Evolutionary conservation across 2,888 invertebrate species (phyloP), one percentile per base, ranked within the genome.

Genomic region (Drosophila buzzatii): DNA sequence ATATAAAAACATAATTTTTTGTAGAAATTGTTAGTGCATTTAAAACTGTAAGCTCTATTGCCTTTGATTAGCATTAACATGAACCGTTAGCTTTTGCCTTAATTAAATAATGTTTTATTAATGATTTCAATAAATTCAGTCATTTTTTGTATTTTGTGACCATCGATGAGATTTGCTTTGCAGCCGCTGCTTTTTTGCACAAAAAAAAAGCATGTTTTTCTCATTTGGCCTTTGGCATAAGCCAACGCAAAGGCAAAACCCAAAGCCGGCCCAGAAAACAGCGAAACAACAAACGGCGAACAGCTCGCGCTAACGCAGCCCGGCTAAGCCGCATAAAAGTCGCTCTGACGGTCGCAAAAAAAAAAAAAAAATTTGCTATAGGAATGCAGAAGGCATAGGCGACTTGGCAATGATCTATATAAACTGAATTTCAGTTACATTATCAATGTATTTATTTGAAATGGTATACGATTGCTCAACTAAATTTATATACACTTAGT

Each of bases 201-300:
- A 73, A 79, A 39, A n/a, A 79, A 7, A 16, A 41, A 79, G 45
- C 79, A 75, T 88, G 90, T 84, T 82, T 84, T 75, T 20, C 35
- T 68, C 75, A 79, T 75, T 87, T 87, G 90, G 82, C 90, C 73
- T 85, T 87, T 84, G 88, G 85, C 85, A 82, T 87, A 83, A 84
- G 87, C 89, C 68, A 81, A 81, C 81, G 72, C 78, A 76, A 71
- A 47, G 85, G 85, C 85, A 82, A 84, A 86, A 77, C 81, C 87
- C 66, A 53, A 37, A 68, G 69, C 65, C 72, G 72, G 70, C 77
- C 76, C 83, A 71, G 77, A 65, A 76, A 82, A 39, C 76, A 44
- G 57, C 68, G 10, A 53, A 53, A 23, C 79, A 66, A 71, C 62
- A 66, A 82, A 33, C 69, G 42, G 57, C 69, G 27, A 9, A 33